Base-by-base conservation (phyloP, 1,140 invertebrate species). In the Lordiphosa stackelbergi region DNA sequence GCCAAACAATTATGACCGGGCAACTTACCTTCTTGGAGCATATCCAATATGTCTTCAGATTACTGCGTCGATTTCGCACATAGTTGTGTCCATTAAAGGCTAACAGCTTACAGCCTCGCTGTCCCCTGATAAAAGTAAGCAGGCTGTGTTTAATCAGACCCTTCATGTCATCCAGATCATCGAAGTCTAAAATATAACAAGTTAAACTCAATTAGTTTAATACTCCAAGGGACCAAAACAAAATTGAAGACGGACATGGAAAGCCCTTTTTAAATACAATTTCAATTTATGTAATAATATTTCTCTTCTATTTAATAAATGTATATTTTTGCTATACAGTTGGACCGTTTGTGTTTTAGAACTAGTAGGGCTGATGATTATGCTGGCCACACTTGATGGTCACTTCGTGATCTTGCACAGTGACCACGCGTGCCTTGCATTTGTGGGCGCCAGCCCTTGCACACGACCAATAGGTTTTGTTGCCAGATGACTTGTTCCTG, bases 351-450 rank as follows among this genome's bases (percentile, higher is more conserved):
- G 41, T 12, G 35, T 37, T 13, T 24, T 24, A 22, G 2, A 57
- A 36, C 72, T 88, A 88, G 66, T 88, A 88, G 65, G 87, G 86
- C 59, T 78, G 72, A 59, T 88, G 87, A 70, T 88, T 88, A 55
- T 88, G 87, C 38, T 79, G 55, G 11, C 69, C 78, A 57, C 81
- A 85, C 65, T 88, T 88, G 5, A 88, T 69, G 35, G 85, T 78
- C 34, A 88, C 84, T 46, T 85, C 79, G 12, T 85, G 77, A 16
- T 88, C 72, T 53, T 85, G 56, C 38, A 85, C 68, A 10, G 87
- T 88, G 3, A 88, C 85, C 10, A 87, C 85, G 8, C 87, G 65
- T 12, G 87, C 87, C 53, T 88, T 88, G 69, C 87, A 88, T 37
- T 88, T 88, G 53, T 88, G 85, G 4, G 77, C 69, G 5, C 85